Evolutionary conservation across 2,888 invertebrate species (phyloP), one percentile per base, ranked within the genome.

Genomic region (Oeneis ivallda): DNA sequence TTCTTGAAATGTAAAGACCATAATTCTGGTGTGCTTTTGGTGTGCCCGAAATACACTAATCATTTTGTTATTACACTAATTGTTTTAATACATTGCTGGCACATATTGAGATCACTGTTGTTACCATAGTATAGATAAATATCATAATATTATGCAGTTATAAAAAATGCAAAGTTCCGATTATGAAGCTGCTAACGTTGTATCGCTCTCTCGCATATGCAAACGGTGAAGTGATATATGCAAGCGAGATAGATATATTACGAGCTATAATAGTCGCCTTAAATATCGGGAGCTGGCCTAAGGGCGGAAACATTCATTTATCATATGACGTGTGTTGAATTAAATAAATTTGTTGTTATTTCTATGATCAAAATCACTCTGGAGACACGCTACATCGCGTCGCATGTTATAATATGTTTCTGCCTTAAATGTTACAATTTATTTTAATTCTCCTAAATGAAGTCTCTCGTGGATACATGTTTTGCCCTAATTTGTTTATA

Each of bases 51-150:
- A 39, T 54, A 58, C 52, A 64, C 34, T 7, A 45, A 54, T 65
- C 5, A 37, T 56, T 47, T 69, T 72, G 73, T 77, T 84, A 86
- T 86, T 87, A 84, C n/a, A n/a, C n/a, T n/a, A 83, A 86, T 86
- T 86, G 81, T 77, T 80, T 77, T 15, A 37, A 77, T 76, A 79
- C 72, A 77, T 81, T 78, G 81, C 80, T 81, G 79, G 60, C 57
- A 61, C 62, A 54, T 53, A 54, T 62, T 66, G 45, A 54, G 62
- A 61, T 34, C 34, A 59, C 81, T 77, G 74, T 87, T 87, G 89
- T 89, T 89, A 89, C 89, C 89, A 89, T 37, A 60, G 17, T 89
- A 89, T 37, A 60, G 11, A 19, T 17, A 50, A 50, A 50, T 50
- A 49, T 19, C 49, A 37, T 49, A n/a, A n/a, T n/a, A n/a, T n/a